phyloP scores from a whole-genome alignment of 2,888 invertebrate genomes.

The Fragum sueziense region DNA sequence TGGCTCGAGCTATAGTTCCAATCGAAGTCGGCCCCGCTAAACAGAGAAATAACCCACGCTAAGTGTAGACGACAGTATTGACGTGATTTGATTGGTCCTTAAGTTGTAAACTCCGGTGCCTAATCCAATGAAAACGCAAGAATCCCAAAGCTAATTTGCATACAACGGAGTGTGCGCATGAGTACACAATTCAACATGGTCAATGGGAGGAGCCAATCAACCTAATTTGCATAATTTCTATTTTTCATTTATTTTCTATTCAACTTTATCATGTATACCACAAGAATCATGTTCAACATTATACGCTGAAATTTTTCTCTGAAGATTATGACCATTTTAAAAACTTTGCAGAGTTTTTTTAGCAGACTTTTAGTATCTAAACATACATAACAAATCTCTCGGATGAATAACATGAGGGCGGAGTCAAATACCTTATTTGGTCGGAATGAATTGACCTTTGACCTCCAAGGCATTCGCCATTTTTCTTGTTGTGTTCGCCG shows the following conservation, averaged over 20 bases:
- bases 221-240: too few relatives aligned
- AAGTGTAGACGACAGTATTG: constrained; percentile 49
- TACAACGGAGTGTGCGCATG: constrained; percentile 47
- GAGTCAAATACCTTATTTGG: constrained; percentile 59
- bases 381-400: too few relatives aligned
- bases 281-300: too few relatives aligned
- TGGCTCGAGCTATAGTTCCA: too few relatives aligned
- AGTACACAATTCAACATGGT: constrained; percentile 5
- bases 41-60: constrained; percentile 63
- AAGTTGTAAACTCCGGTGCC: constrained; percentile 68
- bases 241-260: too few relatives aligned
- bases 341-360: too few relatives aligned
- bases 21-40: constrained; percentile 11
- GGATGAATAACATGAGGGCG: too few relatives aligned
- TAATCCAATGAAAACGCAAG: constrained; percentile 71
- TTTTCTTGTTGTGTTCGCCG: not conserved
- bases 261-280: too few relatives aligned
- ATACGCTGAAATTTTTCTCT: too few relatives aligned
- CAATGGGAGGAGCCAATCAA: not conserved
- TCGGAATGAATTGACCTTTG: constrained; percentile 62
- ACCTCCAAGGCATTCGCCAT: constrained; percentile 43
- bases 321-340: too few relatives aligned
- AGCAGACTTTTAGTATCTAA: too few relatives aligned
- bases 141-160: constrained; percentile 60
- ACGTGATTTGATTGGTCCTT: constrained; percentile 70